phyloP scores from a whole-genome alignment of 2,888 invertebrate species.

The Drosophila limbata region DNA sequence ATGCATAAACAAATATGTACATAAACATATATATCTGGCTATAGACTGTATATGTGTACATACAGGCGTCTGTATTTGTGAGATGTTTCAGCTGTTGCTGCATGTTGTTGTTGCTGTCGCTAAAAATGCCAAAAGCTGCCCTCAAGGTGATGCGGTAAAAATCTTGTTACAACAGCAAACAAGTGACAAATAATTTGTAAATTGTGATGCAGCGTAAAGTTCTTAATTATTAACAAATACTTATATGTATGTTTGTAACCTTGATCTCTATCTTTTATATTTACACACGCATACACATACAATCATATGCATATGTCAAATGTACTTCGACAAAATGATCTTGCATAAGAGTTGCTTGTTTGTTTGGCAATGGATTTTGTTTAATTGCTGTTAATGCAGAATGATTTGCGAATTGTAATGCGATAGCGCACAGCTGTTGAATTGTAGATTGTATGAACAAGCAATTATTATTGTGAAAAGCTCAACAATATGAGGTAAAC shows the following conservation, averaged over 20 bases:
- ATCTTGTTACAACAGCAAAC: slow-evolving; percentile 44
- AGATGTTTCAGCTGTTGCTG: slow-evolving; percentile 52
- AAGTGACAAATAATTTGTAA: slow-evolving; percentile 33
- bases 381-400: slow-evolving; percentile 34
- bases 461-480: slow-evolving; percentile 37
- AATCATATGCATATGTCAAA: slow-evolving; percentile 1
- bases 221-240: slow-evolving; percentile 27
- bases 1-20: slow-evolving; percentile 1
- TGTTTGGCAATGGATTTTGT: slow-evolving; percentile 32
- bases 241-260: background rate
- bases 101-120: slow-evolving; percentile 32
- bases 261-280: background rate
- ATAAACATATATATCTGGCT: slow-evolving; percentile 9
- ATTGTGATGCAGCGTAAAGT: slow-evolving; percentile 22
- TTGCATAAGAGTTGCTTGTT: slow-evolving; percentile 55
- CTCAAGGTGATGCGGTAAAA: slow-evolving; percentile 60
- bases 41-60: background rate
- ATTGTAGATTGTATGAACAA: slow-evolving; percentile 8
- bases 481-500: slow-evolving; percentile 16
- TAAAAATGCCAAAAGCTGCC: slow-evolving; percentile 45
- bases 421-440: slow-evolving; percentile 47
- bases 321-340: slow-evolving; percentile 23
- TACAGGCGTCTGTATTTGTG: slow-evolving; percentile 8
- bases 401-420: slow-evolving; percentile 23
- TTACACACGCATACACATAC: background rate